Evolutionary conservation across 2,797 vertebrate species (phyloP), one percentile per base, ranked within the genome.

Genomic region (Microtus agrestis): DNA sequence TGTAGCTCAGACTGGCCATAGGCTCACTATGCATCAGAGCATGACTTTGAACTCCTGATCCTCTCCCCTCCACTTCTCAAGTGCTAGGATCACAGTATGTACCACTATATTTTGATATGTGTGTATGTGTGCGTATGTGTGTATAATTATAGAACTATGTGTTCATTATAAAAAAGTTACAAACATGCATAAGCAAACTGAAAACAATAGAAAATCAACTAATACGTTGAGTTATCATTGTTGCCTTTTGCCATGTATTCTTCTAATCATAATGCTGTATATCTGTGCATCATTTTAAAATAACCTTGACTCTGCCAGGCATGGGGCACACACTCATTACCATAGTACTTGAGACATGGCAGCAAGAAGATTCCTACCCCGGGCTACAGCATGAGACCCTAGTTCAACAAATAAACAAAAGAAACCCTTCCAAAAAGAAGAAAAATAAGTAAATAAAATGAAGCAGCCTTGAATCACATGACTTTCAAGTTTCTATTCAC

Each of bases 401-500:
- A 6, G 43, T 40, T 88, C 37, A 43, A 73, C 43, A 88, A 76
- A 43, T 40, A 88, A 59, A 71, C 51, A 87, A 74, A 59, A 56
- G 14, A 73, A 37, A 46, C 46, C 65, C 63, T 40, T 29, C 65
- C 23, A 11, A 40, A 40, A 29, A 73, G 15, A 87, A 56, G 9
- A 73, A 74, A 73, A 74, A 13, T 85, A 85, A 87, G 2, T 34
- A 85, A 87, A 54, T 31, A 87, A 31, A 43, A 40, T 59, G 37
- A 43, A 71, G 27, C 91, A 91, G 81, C 21, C 13, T 87, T 27
- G 37, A 17, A 5, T 86, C 43, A 63, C 43, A 74, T 40, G 29
- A 65, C 8, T 97, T 79, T 0, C 56, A 88, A 95, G 48, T 85
- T 90, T 91, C 79, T 61, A 84, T 43, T 87, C n/a, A 87, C 25